A percentile compares a stretch with the other conserved stretches of the same genome.
Evolutionary conservation across 2,888 invertebrate genomes (phyloP).

Genomic region (Halocaridina rubra): DNA sequence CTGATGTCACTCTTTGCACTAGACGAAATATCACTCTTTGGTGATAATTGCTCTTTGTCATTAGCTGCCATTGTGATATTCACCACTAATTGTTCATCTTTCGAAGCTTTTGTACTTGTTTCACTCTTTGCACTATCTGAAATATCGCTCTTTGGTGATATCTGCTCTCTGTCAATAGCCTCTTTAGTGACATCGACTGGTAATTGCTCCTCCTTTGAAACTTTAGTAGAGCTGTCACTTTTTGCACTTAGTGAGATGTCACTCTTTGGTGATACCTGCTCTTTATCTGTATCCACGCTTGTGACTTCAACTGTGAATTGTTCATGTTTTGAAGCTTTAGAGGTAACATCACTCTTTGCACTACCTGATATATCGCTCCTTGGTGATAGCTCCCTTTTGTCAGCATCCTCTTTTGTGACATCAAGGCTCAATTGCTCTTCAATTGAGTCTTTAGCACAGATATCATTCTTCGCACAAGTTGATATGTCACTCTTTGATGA

Average conservation of each 20-base stretch:
- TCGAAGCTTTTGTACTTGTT: neutral
- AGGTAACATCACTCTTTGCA: neutral
- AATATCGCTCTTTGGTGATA: conserved; percentile 38
- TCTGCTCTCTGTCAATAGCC: neutral
- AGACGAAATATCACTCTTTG: conserved; percentile 12
- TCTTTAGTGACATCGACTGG: neutral
- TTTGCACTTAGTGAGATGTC: conserved; percentile 32
- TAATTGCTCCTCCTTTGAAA: neutral
- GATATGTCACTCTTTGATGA: conserved; percentile 29
- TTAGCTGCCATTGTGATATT: neutral
- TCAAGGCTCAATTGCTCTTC: neutral
- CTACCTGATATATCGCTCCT: neutral
- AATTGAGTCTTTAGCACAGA: neutral
- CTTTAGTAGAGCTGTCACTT: neutral
- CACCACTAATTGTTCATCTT: neutral
- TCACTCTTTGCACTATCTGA: conserved; percentile 13
- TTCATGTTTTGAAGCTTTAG: neutral
- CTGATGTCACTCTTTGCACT: neutral
- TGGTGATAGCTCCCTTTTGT: neutral
- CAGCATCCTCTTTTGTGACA: neutral
- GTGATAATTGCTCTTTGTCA: conserved; percentile 5
- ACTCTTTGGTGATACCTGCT: neutral
- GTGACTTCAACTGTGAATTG: neutral
- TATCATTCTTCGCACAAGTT: neutral
- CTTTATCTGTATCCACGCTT: neutral